Evolutionary conservation across 2,888 invertebrate genomes (phyloP).

Genomic region (Protophormia terraenovae): DNA sequence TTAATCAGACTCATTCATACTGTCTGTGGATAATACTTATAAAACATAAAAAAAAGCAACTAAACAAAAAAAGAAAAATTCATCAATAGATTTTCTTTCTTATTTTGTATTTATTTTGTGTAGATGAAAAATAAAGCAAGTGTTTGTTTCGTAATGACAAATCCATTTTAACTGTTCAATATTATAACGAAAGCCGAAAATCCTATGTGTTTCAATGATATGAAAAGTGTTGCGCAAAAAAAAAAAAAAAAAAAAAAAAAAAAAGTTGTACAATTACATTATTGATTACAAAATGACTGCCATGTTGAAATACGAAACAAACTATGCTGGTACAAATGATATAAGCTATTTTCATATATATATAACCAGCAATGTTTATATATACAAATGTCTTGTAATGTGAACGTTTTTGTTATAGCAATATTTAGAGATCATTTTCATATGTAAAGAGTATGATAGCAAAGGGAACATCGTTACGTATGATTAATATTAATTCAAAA

Average conservation of each 20-base stretch:
- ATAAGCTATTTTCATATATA: not conserved
- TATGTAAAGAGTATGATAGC: not conserved
- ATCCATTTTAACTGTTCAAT: not conserved
- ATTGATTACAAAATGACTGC: conserved; percentile 34
- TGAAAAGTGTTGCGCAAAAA: not conserved
- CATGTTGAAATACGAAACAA: not conserved
- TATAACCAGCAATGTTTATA: not conserved
- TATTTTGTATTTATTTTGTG: not conserved
- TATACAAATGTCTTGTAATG: not conserved
- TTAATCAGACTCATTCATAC: conserved; percentile 1
- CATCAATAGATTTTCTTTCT: not conserved
- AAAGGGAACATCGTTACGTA: not conserved
- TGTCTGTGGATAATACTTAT: not conserved
- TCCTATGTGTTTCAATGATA: not conserved
- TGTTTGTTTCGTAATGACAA: not conserved
- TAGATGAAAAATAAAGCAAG: not conserved
- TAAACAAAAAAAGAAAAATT: not conserved
- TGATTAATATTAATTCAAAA: conserved; percentile 3
- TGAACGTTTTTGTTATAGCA: not conserved
- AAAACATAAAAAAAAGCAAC: not conserved
- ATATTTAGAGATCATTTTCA: not conserved
- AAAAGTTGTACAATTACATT: not conserved
- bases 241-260: conserved; percentile 26
- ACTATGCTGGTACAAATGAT: not conserved
- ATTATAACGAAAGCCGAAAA: not conserved